Evolutionary conservation across 2,113 vertebrate genomes (phyloP).

Genomic region (Candoia aspera): DNA sequence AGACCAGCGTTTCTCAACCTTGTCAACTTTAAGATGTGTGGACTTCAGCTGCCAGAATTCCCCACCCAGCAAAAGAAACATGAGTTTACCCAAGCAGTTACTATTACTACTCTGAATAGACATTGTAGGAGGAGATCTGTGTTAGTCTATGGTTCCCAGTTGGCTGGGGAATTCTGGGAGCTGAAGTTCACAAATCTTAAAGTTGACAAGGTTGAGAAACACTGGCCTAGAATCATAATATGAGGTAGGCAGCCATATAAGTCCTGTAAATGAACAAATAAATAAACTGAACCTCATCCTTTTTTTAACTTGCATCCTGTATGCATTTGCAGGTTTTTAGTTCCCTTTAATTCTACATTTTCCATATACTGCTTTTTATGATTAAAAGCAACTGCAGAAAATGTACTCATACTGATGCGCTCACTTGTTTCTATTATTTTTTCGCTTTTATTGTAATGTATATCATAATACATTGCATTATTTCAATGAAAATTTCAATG

Average conservation of each 20-base stretch:
- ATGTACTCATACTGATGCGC: neutral
- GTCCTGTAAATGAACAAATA: neutral
- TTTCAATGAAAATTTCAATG: neutral
- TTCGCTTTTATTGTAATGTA: neutral
- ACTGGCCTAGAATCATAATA: neutral
- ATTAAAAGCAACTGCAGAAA: neutral
- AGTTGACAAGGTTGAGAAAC: no score
- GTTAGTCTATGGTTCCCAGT: no score
- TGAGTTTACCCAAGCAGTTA: no score
- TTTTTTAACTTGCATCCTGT: neutral
- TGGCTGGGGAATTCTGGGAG: no score
- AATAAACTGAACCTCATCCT: neutral
- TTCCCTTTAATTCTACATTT: neutral
- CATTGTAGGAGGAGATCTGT: no score
- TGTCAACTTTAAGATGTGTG: no score
- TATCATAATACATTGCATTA: neutral
- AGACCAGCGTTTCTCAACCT: no score
- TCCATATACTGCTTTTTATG: neutral
- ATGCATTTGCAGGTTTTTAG: neutral
- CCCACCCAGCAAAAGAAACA: no score
- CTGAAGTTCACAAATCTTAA: no score
- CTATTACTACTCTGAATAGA: no score
- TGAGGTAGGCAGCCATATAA: neutral
- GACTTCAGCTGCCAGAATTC: no score
- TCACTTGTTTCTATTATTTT: neutral